These are phyloP conservation scores for Mellilla xanthometata DNA, from an alignment of 2,888 invertebrate species.

Conservation along the genomic window DNA sequence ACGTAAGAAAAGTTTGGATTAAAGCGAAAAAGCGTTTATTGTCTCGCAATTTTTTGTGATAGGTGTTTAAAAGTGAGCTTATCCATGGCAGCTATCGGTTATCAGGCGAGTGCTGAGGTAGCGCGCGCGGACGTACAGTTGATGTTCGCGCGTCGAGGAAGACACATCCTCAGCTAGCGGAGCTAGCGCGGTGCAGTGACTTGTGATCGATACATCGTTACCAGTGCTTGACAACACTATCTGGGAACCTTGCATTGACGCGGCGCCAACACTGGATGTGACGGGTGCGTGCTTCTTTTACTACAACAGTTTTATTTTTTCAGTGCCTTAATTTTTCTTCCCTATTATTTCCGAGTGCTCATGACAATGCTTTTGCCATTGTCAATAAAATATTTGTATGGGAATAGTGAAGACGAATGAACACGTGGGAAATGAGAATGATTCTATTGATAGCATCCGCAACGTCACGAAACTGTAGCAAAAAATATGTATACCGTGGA, in stretches of 20 bases:
- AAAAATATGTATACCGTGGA: constrained; percentile 5
- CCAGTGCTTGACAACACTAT: constrained; percentile 58
- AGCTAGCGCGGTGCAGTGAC: constrained; percentile 53
- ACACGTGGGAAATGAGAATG: constrained; percentile 17
- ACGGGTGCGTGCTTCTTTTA: constrained; percentile 60
- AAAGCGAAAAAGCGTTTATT: constrained; percentile 37
- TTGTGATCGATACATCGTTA: constrained; percentile 52
- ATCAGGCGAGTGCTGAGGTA: constrained; percentile 55
- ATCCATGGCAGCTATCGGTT: constrained; percentile 67
- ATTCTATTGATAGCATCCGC: constrained; percentile 5
- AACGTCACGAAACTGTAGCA: constrained; percentile 3
- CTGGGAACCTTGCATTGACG: constrained; percentile 39
- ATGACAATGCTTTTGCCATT: constrained; percentile 13
- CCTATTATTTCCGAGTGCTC: not conserved
- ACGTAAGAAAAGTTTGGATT: no score
- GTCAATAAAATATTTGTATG: not conserved
- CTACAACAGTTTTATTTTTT: not conserved
- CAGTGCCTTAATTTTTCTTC: not conserved
- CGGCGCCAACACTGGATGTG: constrained; percentile 40
- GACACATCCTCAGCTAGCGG: constrained; percentile 66
- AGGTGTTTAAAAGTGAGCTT: constrained; percentile 47
- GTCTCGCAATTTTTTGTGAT: constrained; percentile 53
- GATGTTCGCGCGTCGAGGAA: constrained; percentile 76
- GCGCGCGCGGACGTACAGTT: constrained; percentile 66
- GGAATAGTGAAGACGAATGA: constrained; percentile 7